phyloP scores from a whole-genome alignment of 2,797 vertebrate species.

The Crocidura indochinensis region DNA sequence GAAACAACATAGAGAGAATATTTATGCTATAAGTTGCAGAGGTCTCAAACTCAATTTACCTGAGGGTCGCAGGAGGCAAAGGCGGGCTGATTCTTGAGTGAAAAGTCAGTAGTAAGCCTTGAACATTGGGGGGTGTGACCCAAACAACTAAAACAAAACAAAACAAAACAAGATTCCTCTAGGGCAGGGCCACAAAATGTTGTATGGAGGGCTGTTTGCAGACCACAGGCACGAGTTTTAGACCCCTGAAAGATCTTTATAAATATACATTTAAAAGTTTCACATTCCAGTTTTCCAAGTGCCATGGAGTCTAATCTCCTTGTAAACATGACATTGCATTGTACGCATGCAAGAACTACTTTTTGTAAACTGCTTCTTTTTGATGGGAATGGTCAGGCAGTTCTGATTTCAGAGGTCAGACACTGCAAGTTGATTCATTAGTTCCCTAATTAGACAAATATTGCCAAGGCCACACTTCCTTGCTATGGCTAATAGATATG shows the following conservation, averaged over 20 bases:
- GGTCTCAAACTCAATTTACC: too few species aligned
- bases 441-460: conserved; percentile 72
- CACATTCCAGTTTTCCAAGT: neutral
- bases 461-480: conserved; percentile 60
- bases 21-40: conserved; percentile 32
- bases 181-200: too few species aligned
- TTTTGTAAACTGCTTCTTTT: conserved; percentile 58
- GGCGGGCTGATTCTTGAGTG: too few species aligned
- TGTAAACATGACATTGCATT: neutral
- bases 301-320: neutral
- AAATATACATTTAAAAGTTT: neutral
- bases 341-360: neutral
- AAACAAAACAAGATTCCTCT: too few species aligned
- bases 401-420: conserved; percentile 63
- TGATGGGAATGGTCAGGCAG: conserved; percentile 12
- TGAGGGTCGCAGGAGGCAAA: too few species aligned
- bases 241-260: conserved; percentile 58
- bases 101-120: too few species aligned
- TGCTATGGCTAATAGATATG: conserved; percentile 33
- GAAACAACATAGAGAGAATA: conserved; percentile 25
- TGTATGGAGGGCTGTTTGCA: too few species aligned
- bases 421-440: conserved; percentile 70
- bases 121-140: too few species aligned
- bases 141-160: too few species aligned
- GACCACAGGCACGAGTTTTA: too few species aligned